Evolutionary conservation across 2,888 invertebrate genomes (phyloP), one percentile per base, ranked within the genome.

Genomic region (Spodoptera picta): DNA sequence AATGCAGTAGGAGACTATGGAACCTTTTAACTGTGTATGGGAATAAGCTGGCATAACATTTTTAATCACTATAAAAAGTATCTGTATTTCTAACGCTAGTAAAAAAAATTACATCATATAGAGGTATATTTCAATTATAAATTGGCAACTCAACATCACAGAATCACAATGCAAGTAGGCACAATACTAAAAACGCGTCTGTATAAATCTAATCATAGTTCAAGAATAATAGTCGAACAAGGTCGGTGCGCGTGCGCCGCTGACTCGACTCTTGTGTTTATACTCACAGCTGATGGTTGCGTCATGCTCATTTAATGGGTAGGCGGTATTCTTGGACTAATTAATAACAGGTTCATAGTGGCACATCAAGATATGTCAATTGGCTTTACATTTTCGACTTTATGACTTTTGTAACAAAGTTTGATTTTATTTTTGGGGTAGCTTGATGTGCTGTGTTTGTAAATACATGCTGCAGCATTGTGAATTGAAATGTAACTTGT

Each of bases 161-260:
- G 60, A 69, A 51, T 42, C 10, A 7, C 2, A 44, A 14, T 3
- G 5, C 6, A 54, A 41, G 53, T 73, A 77, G 77, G 78, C 56
- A 77, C 24, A 61, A 73, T 55, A 53, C 48, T 9, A 6, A n/a
- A 4, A 14, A 11, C 3, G 36, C 23, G 11, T 24, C 24, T 9
- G 31, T 27, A 47, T 41, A 49, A 55, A 58, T 9, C n/a, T 84
- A 81, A 69, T 90, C 91, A 88, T 69, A 85, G 90, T 64, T 10
- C 64, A 65, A 71, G 73, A 82, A 83, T 83, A 89, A 89, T 90
- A 88, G 66, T 84, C 86, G 90, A 88, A 88, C 93, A 92, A 93
- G 93, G 93, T 84, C 87, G 77, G 56, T 71, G 80, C 83, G 84
- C 82, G 80, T 79, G 83, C 82, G 82, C 76, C 80, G 73, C 73